Evolutionary conservation across 2,797 vertebrate genomes (phyloP).

Genomic region (Pangasius sanitwongsei): DNA sequence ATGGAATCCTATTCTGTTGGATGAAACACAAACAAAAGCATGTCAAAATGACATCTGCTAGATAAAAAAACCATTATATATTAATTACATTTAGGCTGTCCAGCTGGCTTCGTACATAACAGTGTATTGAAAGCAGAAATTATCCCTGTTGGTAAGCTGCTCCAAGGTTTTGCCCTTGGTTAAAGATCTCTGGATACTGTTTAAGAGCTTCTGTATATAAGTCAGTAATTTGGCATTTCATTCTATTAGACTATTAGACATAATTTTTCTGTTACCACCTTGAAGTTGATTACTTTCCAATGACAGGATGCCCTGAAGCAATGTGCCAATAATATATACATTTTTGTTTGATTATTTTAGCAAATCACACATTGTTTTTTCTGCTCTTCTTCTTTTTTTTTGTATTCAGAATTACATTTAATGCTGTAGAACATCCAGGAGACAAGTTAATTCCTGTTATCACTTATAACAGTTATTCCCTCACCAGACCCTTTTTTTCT

Average conservation of each 20-base stretch:
- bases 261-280: background rate
- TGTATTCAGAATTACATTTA: background rate
- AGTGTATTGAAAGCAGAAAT: slow-evolving; percentile 3
- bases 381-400: background rate
- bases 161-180: background rate
- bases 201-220: background rate
- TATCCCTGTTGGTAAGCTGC: slow-evolving; percentile 13
- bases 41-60: slow-evolving; percentile 25
- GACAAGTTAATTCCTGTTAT: background rate
- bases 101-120: slow-evolving; percentile 7
- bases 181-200: background rate
- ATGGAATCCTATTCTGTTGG: background rate
- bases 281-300: background rate
- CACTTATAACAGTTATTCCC: background rate
- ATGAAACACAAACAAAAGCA: slow-evolving; percentile 16
- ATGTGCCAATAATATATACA: background rate
- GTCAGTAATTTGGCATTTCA: slow-evolving; percentile 11
- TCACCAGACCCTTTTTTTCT: background rate
- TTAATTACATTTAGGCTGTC: slow-evolving; percentile 8
- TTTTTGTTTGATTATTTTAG: background rate
- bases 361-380: background rate
- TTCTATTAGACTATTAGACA: background rate
- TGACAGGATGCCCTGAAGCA: background rate
- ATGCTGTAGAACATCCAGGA: background rate
- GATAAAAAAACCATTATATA: slow-evolving; percentile 5